Evolutionary conservation across 2,797 vertebrate genomes (phyloP).

Genomic region (Hemibagrus guttatus): DNA sequence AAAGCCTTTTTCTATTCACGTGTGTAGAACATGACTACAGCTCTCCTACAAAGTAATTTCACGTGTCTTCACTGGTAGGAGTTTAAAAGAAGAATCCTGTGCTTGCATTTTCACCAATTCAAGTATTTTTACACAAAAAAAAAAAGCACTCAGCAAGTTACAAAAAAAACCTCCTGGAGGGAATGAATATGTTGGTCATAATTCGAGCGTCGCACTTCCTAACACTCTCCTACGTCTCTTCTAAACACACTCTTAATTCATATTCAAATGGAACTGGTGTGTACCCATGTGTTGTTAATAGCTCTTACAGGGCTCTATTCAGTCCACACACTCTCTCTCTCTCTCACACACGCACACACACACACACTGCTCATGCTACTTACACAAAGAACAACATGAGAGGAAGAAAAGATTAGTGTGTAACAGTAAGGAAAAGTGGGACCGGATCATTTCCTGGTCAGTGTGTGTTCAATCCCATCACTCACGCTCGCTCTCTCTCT

Average conservation of each 20-base stretch:
- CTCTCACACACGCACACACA: too few species aligned
- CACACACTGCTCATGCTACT: too few species aligned
- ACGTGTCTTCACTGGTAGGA: too few species aligned
- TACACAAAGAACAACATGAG: constrained; percentile 1
- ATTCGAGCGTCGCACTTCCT: neutral
- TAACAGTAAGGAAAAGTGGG: constrained; percentile 5
- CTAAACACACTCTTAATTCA: constrained; percentile 43
- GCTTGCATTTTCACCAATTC: too few species aligned
- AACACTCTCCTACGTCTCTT: neutral
- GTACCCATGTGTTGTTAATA: constrained; percentile 59
- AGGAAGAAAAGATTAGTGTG: neutral
- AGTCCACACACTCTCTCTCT: neutral
- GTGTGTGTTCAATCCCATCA: constrained; percentile 15
- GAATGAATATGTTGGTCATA: neutral
- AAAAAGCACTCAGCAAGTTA: too few species aligned
- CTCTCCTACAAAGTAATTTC: too few species aligned
- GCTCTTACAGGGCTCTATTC: constrained; percentile 55
- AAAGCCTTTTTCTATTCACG: too few species aligned
- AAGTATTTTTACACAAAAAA: too few species aligned
- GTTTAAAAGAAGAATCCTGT: too few species aligned
- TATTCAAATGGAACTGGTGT: constrained; percentile 67
- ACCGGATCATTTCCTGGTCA: neutral
- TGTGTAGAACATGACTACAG: too few species aligned
- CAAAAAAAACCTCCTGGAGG: too few species aligned
- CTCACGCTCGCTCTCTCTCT: neutral